A percentile compares a stretch with the other conserved stretches of the same genome.
Evolutionary conservation across 1,140 invertebrate genomes (phyloP).

Genomic region (Pseudomyrmex pallidus): DNA sequence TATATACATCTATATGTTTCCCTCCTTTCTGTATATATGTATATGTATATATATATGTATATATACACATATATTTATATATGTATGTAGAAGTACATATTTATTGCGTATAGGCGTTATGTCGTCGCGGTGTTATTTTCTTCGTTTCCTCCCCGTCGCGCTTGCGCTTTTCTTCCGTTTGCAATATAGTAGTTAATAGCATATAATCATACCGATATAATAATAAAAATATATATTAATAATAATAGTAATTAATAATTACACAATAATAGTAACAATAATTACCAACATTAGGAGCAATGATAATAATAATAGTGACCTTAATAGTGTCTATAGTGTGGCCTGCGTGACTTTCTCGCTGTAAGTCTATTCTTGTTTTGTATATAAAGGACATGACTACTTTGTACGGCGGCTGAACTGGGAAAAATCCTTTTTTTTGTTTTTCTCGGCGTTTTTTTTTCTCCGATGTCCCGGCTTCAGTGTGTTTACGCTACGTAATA

Average conservation of each 20-base stretch:
- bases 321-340: constrained; percentile 64
- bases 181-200: no score
- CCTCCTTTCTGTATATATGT: neutral
- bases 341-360: constrained; percentile 6
- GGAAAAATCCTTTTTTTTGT: constrained; percentile 52
- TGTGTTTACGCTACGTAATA: neutral
- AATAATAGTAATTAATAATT: constrained; percentile 63
- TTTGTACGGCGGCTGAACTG: constrained; percentile 60
- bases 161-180: constrained; percentile 55
- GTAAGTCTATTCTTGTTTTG: constrained; percentile 46
- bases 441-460: constrained; percentile 3
- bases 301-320: constrained; percentile 64
- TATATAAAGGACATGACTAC: constrained; percentile 67
- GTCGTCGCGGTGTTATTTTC: constrained; percentile 45
- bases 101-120: constrained; percentile 71
- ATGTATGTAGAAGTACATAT: constrained; percentile 65
- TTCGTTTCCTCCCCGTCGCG: constrained; percentile 34
- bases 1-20: constrained; percentile 39
- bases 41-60: constrained; percentile 7
- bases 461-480: constrained; percentile 13
- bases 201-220: neutral
- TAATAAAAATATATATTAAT: constrained; percentile 58
- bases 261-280: constrained; percentile 31
- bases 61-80: constrained; percentile 52
- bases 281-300: constrained; percentile 32